A percentile compares a stretch with the other conserved stretches of the same genome.
These are phyloP conservation scores for Alloplasta piceator DNA, from an alignment of 2,888 invertebrate species.

Conservation along the genomic window DNA sequence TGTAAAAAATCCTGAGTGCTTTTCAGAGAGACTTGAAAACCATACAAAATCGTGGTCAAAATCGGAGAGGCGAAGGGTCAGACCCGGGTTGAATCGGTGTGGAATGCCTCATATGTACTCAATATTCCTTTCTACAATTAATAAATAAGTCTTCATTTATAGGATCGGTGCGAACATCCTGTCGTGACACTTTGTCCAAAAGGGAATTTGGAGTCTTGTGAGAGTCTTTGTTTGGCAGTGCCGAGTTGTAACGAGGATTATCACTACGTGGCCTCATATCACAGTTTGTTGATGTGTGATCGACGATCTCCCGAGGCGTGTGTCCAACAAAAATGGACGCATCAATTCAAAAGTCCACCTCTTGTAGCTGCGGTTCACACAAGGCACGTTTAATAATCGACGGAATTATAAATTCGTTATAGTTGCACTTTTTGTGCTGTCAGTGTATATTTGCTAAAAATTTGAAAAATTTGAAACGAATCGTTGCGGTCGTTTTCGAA, in stretches of 20 bases:
- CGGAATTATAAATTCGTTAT: too few relatives aligned
- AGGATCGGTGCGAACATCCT: slow-evolving; percentile 72
- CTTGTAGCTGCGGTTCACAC: slow-evolving; percentile 82
- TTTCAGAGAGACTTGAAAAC: too few relatives aligned
- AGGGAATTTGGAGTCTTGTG: slow-evolving; percentile 75
- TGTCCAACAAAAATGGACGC: slow-evolving; percentile 85
- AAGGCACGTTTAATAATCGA: slow-evolving; percentile 78
- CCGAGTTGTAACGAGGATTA: slow-evolving; percentile 74
- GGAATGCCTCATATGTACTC: too few relatives aligned
- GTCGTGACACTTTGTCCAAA: slow-evolving; percentile 77
- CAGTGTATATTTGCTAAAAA: slow-evolving; percentile 66
- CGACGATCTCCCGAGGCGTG: slow-evolving; percentile 72
- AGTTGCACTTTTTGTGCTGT: too few relatives aligned
- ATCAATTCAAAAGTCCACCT: slow-evolving; percentile 85
- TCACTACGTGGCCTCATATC: slow-evolving; percentile 78
- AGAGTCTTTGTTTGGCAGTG: slow-evolving; percentile 73
- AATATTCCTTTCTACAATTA: too few relatives aligned
- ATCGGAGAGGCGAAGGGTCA: too few relatives aligned
- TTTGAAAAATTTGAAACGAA: slow-evolving; percentile 67
- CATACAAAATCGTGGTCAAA: too few relatives aligned
- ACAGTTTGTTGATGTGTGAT: slow-evolving; percentile 78
- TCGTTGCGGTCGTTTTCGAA: too few relatives aligned
- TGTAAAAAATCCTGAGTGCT: too few relatives aligned
- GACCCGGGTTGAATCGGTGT: not conserved
- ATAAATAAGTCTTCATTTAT: slow-evolving; percentile 10